Evolutionary conservation across 2,797 vertebrate species (phyloP), one percentile per base, ranked within the genome.

Genomic region (Cirrhinus molitorella): DNA sequence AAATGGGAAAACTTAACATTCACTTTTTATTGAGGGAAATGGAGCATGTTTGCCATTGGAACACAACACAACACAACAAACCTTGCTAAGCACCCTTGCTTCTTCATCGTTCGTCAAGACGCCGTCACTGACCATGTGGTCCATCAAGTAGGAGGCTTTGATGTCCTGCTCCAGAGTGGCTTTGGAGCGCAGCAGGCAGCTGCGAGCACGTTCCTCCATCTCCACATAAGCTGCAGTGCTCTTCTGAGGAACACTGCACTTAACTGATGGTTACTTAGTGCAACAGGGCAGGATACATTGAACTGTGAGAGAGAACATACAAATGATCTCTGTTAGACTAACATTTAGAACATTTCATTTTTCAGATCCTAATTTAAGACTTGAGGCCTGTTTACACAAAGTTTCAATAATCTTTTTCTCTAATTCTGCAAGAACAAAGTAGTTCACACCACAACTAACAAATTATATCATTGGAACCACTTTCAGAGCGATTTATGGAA

Each of bases 121-220:
- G 5, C 93, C 95, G 0, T 99, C 97, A 77, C 92, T 94, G 93
- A 99, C 91, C 98, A 99, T 96, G 90, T 91, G 95, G 89, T 99
- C 98, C 96, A 99, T 98, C 89, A 99, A 94, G 81, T 96, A 97
- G 53, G 93, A 80, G 21, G 97, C 95, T 87, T 97, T 97, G 87
- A 99, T 97, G 89, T 99, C 98, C 89, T 94, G 94, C 92, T 97
- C 96, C 91, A 99, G 83, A n/a, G 89, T 94, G 85, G 92, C 86
- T 75, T 93, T 94, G 75, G 95, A 91, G 87, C 93, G 95, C 89
- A 97, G 92, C 88, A 99, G 94, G 88, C 93, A 95, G 92, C 96
- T 98, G 85, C 95, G 95, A 19, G 97, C 93, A 49, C 87, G 92
- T 91, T 96, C 94, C 80, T 98, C 97, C 96, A 99, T 95, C 65